phyloP scores from a whole-genome alignment of 2,113 vertebrate genomes.

The Rhegmatorhina hoffmannsi region DNA sequence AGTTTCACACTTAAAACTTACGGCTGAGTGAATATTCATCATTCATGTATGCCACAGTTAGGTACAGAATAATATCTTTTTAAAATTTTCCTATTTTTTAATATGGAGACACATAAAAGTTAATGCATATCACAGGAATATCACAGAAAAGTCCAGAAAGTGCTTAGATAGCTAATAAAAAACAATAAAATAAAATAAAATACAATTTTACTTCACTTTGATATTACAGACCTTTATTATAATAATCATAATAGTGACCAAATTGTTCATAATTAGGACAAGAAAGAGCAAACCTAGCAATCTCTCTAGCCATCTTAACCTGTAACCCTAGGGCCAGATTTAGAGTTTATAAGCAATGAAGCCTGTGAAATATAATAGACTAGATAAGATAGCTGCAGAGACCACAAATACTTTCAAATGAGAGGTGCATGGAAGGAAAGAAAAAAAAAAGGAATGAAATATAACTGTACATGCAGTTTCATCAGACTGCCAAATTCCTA shows the following conservation, averaged over 20 bases:
- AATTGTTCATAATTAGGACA: background rate
- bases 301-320: background rate
- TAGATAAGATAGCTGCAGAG: background rate
- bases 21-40: background rate
- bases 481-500: background rate
- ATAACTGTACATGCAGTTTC: background rate
- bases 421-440: no score
- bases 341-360: background rate
- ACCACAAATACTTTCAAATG: background rate
- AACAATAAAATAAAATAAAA: background rate
- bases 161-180: background rate
- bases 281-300: background rate
- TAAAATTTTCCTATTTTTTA: conserved; percentile 4
- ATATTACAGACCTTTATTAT: background rate
- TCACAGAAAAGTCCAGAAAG: background rate
- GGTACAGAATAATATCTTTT: background rate
- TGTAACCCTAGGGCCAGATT: background rate
- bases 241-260: background rate
- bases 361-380: background rate
- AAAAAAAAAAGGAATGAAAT: background rate
- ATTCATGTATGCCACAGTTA: background rate
- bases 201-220: background rate
- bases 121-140: background rate
- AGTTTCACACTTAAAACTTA: background rate
- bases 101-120: background rate